These are phyloP conservation scores for Dreissena rostriformis DNA, from an alignment of 1,140 invertebrate genomes.

Conservation along the genomic window DNA sequence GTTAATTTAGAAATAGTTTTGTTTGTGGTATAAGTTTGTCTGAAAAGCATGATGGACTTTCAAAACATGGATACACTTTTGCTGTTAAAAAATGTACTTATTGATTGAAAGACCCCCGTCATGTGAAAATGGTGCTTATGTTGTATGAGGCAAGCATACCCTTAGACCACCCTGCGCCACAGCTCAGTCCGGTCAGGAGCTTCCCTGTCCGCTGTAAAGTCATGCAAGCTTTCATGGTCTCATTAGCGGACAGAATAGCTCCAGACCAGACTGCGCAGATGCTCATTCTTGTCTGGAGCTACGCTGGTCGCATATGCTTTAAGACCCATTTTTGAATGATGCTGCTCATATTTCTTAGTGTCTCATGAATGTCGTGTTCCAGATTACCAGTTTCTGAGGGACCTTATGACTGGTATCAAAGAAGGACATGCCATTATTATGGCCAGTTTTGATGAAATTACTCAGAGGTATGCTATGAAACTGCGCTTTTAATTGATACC, in stretches of 20 bases:
- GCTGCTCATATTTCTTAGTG: not conserved
- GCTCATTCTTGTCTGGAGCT: not conserved
- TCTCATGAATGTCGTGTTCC: constrained; percentile 27
- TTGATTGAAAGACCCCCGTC: no score
- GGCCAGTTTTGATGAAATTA: constrained; percentile 77
- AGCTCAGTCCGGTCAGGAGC: not conserved
- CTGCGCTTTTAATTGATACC: not conserved
- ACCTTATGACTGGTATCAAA: constrained; percentile 68
- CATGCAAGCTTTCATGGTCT: not conserved
- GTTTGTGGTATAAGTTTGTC: no score
- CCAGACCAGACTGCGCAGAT: not conserved
- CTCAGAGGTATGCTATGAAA: constrained; percentile 63
- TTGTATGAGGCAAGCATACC: no score
- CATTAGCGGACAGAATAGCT: not conserved
- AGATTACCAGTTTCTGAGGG: constrained; percentile 71
- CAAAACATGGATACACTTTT: no score
- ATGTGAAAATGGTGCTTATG: no score
- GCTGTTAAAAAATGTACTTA: no score
- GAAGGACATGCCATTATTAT: constrained; percentile 70
- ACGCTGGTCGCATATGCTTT: not conserved
- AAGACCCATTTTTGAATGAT: not conserved
- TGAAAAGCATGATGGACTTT: no score
- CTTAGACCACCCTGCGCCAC: no score
- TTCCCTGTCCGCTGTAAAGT: not conserved
- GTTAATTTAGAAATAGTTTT: no score